phyloP scores from a whole-genome alignment of 2,113 vertebrate genomes.

The Turnix velox region DNA sequence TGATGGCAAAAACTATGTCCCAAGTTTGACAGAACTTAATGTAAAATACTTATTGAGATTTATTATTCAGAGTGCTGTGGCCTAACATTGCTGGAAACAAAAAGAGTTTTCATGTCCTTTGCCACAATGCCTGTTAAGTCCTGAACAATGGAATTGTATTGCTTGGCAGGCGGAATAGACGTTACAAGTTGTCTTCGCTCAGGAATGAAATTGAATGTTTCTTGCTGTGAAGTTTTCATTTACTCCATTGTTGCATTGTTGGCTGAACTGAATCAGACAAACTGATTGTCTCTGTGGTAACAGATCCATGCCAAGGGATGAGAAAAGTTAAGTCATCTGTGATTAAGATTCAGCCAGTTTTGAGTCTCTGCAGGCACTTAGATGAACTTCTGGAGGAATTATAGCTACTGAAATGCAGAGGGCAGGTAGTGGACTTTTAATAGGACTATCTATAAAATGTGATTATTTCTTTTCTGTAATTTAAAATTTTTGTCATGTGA shows the following conservation, averaged over 20 bases:
- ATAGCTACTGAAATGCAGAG: not conserved
- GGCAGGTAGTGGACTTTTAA: not conserved
- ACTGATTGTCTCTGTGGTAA: slow-evolving; percentile 25
- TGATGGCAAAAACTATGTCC: not conserved
- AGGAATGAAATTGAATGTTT: slow-evolving; percentile 31
- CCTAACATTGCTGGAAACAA: not conserved
- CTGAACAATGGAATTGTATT: slow-evolving; percentile 22
- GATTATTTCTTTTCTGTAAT: not conserved
- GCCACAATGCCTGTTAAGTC: not conserved
- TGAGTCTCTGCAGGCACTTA: not conserved
- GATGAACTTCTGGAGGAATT: not conserved
- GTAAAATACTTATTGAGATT: not conserved
- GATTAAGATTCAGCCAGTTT: not conserved
- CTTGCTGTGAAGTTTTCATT: slow-evolving; percentile 25
- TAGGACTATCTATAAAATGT: not conserved
- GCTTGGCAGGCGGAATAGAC: not conserved
- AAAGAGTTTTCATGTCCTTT: not conserved
- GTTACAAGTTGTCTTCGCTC: not conserved
- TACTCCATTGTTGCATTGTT: slow-evolving; percentile 29
- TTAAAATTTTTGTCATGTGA: not conserved
- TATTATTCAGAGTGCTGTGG: not conserved
- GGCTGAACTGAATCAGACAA: not conserved
- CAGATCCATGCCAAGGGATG: not conserved
- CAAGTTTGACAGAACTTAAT: not conserved
- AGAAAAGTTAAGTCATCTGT: not conserved